These are phyloP conservation scores for Atethmia centrago DNA, from an alignment of 2,888 invertebrate genomes.

Conservation along the genomic window DNA sequence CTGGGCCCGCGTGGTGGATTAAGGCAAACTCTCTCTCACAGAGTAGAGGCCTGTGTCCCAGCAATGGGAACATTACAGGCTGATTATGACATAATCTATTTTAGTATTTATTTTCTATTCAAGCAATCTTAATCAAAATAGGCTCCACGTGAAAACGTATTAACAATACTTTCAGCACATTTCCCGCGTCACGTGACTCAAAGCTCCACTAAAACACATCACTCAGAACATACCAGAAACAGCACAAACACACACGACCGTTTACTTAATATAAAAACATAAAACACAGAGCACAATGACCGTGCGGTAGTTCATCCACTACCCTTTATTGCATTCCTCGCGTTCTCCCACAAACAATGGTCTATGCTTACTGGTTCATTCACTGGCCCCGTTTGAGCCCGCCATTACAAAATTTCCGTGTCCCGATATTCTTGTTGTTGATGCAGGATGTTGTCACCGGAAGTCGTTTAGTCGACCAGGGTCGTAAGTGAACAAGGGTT, in stretches of 20 bases:
- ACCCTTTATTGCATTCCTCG: slow-evolving; percentile 59
- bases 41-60: too few species aligned
- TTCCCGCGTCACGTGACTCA: not conserved
- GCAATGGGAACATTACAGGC: too few species aligned
- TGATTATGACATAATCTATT: too few species aligned
- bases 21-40: too few species aligned
- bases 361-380: slow-evolving; percentile 9
- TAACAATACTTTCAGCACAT: not conserved
- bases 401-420: slow-evolving; percentile 48
- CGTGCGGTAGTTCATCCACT: slow-evolving; percentile 38
- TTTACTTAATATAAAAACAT: slow-evolving; percentile 57
- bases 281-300: slow-evolving; percentile 34
- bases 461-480: slow-evolving; percentile 44
- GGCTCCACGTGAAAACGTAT: not conserved
- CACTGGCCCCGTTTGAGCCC: slow-evolving; percentile 37
- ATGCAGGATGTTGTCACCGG: slow-evolving; percentile 52
- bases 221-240: slow-evolving; percentile 19
- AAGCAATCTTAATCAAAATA: not conserved
- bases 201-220: not conserved
- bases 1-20: too few species aligned
- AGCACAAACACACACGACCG: slow-evolving; percentile 19
- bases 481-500: slow-evolving; percentile 23
- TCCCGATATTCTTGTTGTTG: slow-evolving; percentile 43
- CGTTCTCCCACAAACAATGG: slow-evolving; percentile 28
- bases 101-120: not conserved